Conservation (phyloP, 2,888 invertebrate genomes). For the Dorcus hopei region DNA sequence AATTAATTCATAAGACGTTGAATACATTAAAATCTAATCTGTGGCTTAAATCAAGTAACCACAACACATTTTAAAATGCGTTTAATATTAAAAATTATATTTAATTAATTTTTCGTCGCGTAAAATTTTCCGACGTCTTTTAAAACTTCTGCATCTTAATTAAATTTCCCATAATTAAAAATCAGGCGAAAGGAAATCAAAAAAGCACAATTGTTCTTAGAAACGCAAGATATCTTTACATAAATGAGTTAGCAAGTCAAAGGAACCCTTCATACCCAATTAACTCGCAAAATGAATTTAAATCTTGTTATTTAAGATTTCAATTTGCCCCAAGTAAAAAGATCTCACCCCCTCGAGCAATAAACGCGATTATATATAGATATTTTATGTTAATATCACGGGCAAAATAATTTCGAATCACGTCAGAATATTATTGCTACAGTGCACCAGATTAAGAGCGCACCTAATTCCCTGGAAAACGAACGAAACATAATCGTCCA, state of each 20-base stretch:
- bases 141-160: no score
- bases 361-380: constrained; percentile 1
- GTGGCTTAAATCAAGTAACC: no score
- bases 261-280: constrained; percentile 26
- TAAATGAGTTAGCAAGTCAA: constrained; percentile 19
- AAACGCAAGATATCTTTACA: constrained; percentile 12
- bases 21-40: no score
- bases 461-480: no score
- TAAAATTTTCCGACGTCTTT: no score
- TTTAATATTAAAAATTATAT: no score
- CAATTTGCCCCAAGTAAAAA: constrained; percentile 11
- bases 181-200: constrained; percentile 6
- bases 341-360: neutral
- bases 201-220: constrained; percentile 10
- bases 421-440: neutral
- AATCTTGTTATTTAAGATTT: constrained; percentile 25
- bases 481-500: no score
- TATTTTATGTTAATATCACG: constrained; percentile 1
- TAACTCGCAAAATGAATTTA: constrained; percentile 24
- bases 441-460: neutral
- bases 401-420: neutral
- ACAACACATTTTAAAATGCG: no score
- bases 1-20: no score
- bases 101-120: no score
- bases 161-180: neutral